phyloP scores from a whole-genome alignment of 2,888 invertebrate species.

The Catocala nupta region DNA sequence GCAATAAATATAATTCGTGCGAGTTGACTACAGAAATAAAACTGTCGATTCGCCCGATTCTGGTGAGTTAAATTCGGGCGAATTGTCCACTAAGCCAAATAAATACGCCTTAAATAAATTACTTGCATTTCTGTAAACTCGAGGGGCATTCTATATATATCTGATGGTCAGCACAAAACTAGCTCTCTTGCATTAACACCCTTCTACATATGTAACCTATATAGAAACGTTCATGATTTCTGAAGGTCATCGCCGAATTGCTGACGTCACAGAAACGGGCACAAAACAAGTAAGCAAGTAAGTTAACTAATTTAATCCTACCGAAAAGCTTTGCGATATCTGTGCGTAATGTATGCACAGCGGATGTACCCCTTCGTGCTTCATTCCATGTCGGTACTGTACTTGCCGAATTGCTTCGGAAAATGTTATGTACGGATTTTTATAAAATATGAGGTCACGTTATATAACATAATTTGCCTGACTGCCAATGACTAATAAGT shows the following conservation, averaged over 20 bases:
- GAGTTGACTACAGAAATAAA: too few relatives aligned
- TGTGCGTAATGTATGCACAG: constrained; percentile 84
- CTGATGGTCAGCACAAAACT: too few relatives aligned
- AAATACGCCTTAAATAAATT: too few relatives aligned
- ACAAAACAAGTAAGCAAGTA: constrained; percentile 71
- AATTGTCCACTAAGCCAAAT: too few relatives aligned
- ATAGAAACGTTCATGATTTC: background rate
- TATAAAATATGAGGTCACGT: too few relatives aligned
- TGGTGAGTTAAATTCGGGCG: too few relatives aligned
- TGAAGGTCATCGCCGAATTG: constrained; percentile 9
- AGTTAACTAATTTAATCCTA: constrained; percentile 82
- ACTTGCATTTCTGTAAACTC: too few relatives aligned
- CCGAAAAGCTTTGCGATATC: constrained; percentile 83
- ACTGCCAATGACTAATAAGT: too few relatives aligned
- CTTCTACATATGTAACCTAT: background rate
- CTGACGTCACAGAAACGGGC: constrained; percentile 38
- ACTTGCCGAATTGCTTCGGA: constrained; percentile 34
- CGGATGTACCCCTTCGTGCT: constrained; percentile 72
- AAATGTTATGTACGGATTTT: background rate
- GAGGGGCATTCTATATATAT: too few relatives aligned
- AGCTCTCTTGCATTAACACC: background rate
- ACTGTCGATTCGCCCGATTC: too few relatives aligned
- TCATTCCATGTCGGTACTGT: constrained; percentile 45
- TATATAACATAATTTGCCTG: too few relatives aligned
- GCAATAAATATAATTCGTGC: too few relatives aligned